These are phyloP conservation scores for Crossoptilon crossoptilon DNA, from an alignment of 2,797 vertebrate species.

Conservation along the genomic window DNA sequence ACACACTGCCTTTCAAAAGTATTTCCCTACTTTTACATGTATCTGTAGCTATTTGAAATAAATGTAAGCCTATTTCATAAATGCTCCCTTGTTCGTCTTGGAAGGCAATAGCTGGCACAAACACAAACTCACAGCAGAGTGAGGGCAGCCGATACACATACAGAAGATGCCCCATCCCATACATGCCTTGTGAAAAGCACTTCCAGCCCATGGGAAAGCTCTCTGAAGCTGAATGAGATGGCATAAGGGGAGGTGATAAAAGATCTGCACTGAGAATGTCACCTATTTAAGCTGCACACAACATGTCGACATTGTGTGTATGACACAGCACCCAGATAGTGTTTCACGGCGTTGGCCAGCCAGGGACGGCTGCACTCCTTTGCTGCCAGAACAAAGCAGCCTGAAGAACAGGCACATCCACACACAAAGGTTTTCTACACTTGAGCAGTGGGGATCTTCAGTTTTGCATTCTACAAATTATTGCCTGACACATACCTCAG, in stretches of 20 bases:
- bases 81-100: neutral
- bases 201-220: neutral
- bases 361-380: neutral
- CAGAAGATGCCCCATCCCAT: neutral
- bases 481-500: fast-evolving
- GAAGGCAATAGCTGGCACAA: neutral
- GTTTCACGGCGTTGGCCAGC: neutral
- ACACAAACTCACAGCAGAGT: neutral
- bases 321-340: neutral
- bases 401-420: neutral
- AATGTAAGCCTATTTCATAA: neutral
- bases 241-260: neutral
- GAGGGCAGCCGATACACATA: neutral
- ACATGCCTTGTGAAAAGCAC: fast-evolving
- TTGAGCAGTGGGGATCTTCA: neutral
- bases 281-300: neutral
- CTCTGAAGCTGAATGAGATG: slow-evolving; percentile 14
- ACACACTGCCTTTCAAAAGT: neutral
- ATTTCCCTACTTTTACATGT: neutral
- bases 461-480: neutral
- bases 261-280: neutral
- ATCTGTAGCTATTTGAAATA: neutral
- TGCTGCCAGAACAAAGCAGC: neutral
- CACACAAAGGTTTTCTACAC: neutral
- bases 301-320: neutral